A percentile compares a stretch with the other conserved stretches of the same genome.
Conservation (phyloP, 2,113 vertebrate genomes). For the Zapus hudsonius region DNA sequence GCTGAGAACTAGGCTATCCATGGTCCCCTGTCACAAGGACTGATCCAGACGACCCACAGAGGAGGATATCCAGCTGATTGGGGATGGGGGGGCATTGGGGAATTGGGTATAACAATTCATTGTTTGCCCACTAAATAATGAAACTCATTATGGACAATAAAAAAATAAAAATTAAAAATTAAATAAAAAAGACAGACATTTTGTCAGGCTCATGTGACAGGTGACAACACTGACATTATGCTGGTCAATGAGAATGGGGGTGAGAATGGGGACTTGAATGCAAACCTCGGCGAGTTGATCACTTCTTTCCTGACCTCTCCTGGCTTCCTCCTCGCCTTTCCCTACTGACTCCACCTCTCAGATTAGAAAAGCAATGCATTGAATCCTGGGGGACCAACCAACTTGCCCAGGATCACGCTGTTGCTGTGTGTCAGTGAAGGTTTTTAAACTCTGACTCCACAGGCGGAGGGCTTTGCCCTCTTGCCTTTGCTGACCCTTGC, state of each 20-base stretch:
- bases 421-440: neutral
- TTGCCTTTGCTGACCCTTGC: neutral
- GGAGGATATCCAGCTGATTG: too few relatives aligned
- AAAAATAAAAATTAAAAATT: too few relatives aligned
- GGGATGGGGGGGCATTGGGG: too few relatives aligned
- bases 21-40: too few relatives aligned
- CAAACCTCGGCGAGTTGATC: neutral
- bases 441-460: neutral
- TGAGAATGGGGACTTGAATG: neutral
- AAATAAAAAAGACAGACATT: neutral
- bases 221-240: neutral
- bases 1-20: too few relatives aligned
- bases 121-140: neutral
- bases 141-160: too few relatives aligned
- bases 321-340: neutral
- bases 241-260: too few relatives aligned
- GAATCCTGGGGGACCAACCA: neutral
- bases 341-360: neutral
- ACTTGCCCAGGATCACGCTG: neutral
- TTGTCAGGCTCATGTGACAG: neutral
- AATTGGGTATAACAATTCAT: too few relatives aligned
- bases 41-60: too few relatives aligned
- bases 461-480: neutral
- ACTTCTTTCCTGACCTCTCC: neutral
- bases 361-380: neutral